Evolutionary conservation across 2,888 invertebrate species (phyloP).

Genomic region (Chelonus formosanus): DNA sequence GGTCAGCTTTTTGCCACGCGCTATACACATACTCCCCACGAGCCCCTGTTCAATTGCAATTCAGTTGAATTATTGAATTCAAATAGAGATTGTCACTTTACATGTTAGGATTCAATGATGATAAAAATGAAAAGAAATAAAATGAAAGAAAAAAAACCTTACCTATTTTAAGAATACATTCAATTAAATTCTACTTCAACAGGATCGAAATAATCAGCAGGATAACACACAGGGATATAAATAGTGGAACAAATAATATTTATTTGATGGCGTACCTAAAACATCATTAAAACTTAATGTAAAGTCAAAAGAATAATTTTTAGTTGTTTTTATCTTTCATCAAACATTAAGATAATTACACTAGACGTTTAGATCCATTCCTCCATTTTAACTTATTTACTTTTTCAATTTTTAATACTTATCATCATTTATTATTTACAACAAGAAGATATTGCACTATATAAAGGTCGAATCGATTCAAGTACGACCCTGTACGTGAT

Average conservation of each 20-base stretch:
- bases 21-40: conserved; percentile 24
- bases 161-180: neutral
- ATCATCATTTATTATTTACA: conserved; percentile 31
- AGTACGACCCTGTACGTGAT: conserved; percentile 8
- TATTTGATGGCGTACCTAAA: conserved; percentile 56
- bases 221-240: neutral
- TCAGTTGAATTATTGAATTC: conserved; percentile 61
- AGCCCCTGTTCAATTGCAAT: conserved; percentile 54
- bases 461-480: conserved; percentile 19
- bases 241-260: conserved; percentile 60
- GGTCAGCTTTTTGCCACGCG: conserved; percentile 44
- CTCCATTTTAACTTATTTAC: neutral
- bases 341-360: conserved; percentile 32
- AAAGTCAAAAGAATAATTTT: conserved; percentile 19
- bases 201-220: neutral
- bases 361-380: conserved; percentile 12
- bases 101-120: neutral
- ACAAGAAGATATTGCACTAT: conserved; percentile 26
- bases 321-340: conserved; percentile 16
- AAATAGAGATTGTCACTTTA: conserved; percentile 29
- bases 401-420: neutral
- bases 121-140: neutral
- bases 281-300: conserved; percentile 29
- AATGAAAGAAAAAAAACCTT: neutral
- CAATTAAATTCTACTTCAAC: neutral